Evolutionary conservation across 2,888 invertebrate species (phyloP).

Genomic region (Gisinianus flammeolus): DNA sequence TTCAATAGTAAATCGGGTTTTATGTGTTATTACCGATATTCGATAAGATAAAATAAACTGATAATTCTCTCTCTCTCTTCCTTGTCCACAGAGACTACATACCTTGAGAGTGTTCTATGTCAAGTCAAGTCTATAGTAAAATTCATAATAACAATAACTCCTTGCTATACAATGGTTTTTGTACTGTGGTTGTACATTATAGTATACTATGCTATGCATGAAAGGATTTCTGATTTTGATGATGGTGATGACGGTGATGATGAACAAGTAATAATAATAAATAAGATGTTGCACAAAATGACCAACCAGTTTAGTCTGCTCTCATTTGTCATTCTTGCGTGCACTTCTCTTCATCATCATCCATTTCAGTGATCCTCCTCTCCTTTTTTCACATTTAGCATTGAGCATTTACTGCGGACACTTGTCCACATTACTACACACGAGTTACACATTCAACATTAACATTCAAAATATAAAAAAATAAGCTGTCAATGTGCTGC

Average conservation of each 20-base stretch:
- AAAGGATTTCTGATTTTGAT: background rate
- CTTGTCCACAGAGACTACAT: too few species aligned
- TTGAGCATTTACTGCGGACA: background rate
- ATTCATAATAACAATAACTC: too few species aligned
- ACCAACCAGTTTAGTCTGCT: background rate
- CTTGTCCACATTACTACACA: too few species aligned
- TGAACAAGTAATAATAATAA: background rate
- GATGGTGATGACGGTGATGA: background rate
- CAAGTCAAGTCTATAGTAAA: too few species aligned
- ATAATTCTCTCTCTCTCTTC: background rate
- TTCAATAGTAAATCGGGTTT: background rate
- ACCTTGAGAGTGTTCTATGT: too few species aligned
- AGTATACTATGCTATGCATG: too few species aligned
- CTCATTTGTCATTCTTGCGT: background rate
- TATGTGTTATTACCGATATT: background rate
- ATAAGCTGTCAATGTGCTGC: background rate
- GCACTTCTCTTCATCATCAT: too few species aligned
- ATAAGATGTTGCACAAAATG: background rate
- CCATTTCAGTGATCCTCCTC: too few species aligned
- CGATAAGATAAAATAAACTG: background rate
- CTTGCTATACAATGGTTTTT: too few species aligned
- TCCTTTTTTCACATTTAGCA: background rate
- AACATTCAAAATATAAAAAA: too few species aligned
- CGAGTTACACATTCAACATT: background rate
- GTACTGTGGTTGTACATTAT: too few species aligned